phyloP scores from a whole-genome alignment of 1,140 invertebrate genomes.

The Procambarus virginalis region DNA sequence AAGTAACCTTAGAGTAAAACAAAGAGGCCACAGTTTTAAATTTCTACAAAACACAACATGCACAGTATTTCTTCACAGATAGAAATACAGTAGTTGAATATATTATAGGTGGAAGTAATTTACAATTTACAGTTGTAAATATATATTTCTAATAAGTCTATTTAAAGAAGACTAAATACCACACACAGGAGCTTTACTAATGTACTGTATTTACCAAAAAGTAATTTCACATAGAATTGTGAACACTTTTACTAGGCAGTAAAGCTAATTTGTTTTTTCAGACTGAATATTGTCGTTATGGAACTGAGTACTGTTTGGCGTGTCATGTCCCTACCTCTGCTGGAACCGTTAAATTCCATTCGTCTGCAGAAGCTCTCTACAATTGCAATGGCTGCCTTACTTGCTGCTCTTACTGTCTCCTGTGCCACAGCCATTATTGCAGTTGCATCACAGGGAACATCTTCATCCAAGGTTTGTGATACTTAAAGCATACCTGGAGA shows the following conservation, averaged over 20 bases:
- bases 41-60: no score
- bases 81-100: no score
- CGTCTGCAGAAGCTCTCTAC: slow-evolving; percentile 86
- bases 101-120: no score
- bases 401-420: slow-evolving; percentile 84
- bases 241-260: no score
- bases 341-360: slow-evolving; percentile 88
- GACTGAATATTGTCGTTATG: slow-evolving; percentile 72
- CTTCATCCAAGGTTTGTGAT: slow-evolving; percentile 77
- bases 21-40: not conserved
- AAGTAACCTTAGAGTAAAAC: slow-evolving; percentile 49
- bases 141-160: no score
- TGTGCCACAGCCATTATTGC: slow-evolving; percentile 81
- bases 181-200: no score
- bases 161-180: no score
- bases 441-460: slow-evolving; percentile 77
- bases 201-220: no score
- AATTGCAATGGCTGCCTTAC: slow-evolving; percentile 86
- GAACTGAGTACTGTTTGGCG: slow-evolving; percentile 89
- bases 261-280: slow-evolving; percentile 26
- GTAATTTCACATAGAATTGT: no score
- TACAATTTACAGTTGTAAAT: no score
- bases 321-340: slow-evolving; percentile 87
- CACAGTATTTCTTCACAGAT: no score
- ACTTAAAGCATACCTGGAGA: no score